These are phyloP conservation scores for Drosophila littoralis DNA, from an alignment of 1,140 invertebrate species.

Conservation along the genomic window DNA sequence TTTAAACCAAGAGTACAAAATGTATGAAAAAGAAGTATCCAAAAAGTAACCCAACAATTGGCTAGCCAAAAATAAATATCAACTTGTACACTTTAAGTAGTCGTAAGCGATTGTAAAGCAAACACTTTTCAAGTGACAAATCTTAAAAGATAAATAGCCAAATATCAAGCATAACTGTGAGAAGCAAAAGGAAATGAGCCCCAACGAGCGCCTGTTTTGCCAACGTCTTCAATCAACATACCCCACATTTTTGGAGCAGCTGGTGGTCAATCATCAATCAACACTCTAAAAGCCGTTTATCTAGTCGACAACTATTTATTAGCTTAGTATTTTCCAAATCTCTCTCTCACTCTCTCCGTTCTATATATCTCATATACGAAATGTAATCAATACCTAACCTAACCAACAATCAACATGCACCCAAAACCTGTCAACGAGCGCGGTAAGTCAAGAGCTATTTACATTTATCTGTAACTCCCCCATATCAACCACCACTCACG, in stretches of 20 bases:
- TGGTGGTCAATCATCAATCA: constrained; percentile 60
- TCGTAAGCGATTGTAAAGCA: constrained; percentile 67
- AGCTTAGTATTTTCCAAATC: constrained; percentile 45
- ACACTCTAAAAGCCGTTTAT: constrained; percentile 35
- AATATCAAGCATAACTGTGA: constrained; percentile 66
- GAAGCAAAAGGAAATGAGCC: constrained; percentile 42
- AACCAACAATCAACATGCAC: constrained; percentile 71
- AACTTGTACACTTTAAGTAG: constrained; percentile 32
- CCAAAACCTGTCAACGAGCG: constrained; percentile 65
- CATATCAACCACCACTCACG: constrained; percentile 39
- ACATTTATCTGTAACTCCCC: constrained; percentile 51
- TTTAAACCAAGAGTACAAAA: constrained; percentile 77
- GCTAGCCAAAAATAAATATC: constrained; percentile 48
- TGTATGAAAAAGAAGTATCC: constrained; percentile 31
- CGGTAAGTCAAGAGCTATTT: constrained; percentile 72
- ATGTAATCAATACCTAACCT: constrained; percentile 40
- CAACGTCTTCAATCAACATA: constrained; percentile 57
- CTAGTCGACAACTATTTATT: constrained; percentile 33
- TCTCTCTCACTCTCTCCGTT: constrained; percentile 41
- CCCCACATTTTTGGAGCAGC: constrained; percentile 38
- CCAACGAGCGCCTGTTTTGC: constrained; percentile 10
- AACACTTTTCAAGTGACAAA: constrained; percentile 75
- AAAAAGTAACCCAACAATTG: constrained; percentile 44
- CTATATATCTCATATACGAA: constrained; percentile 18
- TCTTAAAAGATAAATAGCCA: constrained; percentile 21